Percentiles rank a stretch among this genome's conserved stretches.
phyloP scores from a whole-genome alignment of 2,797 vertebrate genomes.

The Pygocentrus nattereri region DNA sequence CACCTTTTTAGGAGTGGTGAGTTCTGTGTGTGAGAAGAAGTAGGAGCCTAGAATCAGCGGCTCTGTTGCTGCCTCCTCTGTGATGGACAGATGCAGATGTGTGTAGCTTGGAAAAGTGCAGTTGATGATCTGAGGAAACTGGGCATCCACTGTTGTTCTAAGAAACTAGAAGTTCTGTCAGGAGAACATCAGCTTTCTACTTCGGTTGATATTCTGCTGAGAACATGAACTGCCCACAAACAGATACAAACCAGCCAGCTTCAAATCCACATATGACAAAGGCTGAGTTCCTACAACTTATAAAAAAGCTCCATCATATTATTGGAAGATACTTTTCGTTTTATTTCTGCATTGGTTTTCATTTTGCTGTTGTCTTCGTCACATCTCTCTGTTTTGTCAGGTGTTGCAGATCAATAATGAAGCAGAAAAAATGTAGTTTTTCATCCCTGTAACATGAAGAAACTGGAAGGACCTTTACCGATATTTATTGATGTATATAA shows the following conservation, averaged over 20 bases:
- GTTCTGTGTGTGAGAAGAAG: too few species aligned
- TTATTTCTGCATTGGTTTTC: neutral
- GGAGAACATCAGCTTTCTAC: neutral
- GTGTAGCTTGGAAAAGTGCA: neutral
- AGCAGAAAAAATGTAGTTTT: constrained; percentile 2
- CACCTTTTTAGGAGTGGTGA: too few species aligned
- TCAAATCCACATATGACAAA: neutral
- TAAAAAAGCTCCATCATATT: neutral
- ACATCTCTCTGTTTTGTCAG: neutral
- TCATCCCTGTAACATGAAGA: constrained; percentile 10
- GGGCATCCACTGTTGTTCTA: neutral
- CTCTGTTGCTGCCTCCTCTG: neutral
- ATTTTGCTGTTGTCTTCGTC: neutral
- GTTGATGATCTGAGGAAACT: neutral
- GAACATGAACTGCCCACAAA: neutral
- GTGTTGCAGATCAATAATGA: neutral
- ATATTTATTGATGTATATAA: constrained; percentile 45
- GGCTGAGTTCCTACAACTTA: too few species aligned
- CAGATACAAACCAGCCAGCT: neutral
- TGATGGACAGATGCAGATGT: neutral
- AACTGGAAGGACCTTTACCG: neutral
- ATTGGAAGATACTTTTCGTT: too few species aligned
- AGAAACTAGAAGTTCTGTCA: neutral
- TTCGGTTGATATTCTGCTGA: too few species aligned
- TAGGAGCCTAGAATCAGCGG: neutral